These are phyloP conservation scores for Ophonus ardosiacus DNA, from an alignment of 2,888 invertebrate genomes.

Conservation along the genomic window DNA sequence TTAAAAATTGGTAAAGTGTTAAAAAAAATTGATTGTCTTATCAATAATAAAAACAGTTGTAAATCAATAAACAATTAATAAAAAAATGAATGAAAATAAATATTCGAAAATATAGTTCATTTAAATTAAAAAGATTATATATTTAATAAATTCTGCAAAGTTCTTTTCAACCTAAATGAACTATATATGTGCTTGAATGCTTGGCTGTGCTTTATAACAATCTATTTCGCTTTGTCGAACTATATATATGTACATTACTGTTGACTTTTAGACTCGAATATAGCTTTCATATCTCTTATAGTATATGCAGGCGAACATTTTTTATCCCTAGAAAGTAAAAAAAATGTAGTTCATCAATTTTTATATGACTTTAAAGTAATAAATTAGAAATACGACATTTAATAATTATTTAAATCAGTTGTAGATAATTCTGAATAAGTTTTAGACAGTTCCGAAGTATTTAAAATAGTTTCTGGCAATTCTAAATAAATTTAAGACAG, in stretches of 20 bases:
- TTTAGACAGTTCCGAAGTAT: too few species aligned
- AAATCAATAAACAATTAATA: neutral
- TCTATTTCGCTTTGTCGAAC: neutral
- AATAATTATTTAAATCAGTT: too few species aligned
- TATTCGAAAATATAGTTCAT: neutral
- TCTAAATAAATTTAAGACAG: too few species aligned
- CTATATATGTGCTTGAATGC: neutral
- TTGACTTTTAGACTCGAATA: slow-evolving; percentile 86
- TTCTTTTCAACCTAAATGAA: neutral
- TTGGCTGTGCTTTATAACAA: slow-evolving; percentile 23
- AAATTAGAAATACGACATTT: too few species aligned
- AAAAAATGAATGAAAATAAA: neutral
- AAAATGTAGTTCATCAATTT: neutral
- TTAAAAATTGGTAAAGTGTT: neutral
- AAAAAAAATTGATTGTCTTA: neutral
- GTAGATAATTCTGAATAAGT: too few species aligned
- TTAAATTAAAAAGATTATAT: neutral
- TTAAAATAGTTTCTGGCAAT: too few species aligned
- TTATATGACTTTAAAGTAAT: too few species aligned
- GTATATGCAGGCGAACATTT: slow-evolving; percentile 85
- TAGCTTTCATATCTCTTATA: slow-evolving; percentile 89
- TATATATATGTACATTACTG: slow-evolving; percentile 66
- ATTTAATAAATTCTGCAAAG: neutral
- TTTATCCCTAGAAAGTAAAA: slow-evolving; percentile 79
- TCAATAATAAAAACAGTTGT: neutral